Conservation (phyloP, 2,113 vertebrate species). For the Myrmophylax atrothorax region DNA sequence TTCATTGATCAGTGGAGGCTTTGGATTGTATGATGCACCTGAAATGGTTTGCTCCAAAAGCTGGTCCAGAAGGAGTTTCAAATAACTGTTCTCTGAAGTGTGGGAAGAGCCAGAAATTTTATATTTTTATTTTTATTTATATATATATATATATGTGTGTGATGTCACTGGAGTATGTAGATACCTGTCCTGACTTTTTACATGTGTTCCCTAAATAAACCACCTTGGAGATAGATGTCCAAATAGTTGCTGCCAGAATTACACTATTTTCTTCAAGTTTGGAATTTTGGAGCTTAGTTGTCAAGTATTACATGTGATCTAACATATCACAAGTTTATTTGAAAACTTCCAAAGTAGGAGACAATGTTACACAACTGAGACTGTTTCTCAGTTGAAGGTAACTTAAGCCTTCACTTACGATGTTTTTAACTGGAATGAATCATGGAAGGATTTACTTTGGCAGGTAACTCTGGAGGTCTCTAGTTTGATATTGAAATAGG, state of each 20-base stretch:
- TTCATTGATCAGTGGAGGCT: background rate
- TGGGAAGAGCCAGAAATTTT: background rate
- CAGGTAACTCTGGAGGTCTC: too few species aligned
- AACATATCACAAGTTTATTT: background rate
- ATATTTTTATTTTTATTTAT: fast-evolving
- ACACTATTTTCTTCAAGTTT: background rate
- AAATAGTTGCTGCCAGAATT: background rate
- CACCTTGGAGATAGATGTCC: fast-evolving
- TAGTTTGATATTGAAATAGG: too few species aligned
- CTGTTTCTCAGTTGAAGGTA: too few species aligned
- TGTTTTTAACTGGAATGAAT: too few species aligned
- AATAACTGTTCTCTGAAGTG: background rate
- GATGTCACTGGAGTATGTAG: background rate
- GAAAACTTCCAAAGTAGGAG: background rate
- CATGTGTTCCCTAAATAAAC: fast-evolving
- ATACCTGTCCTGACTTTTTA: background rate
- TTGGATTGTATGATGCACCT: background rate
- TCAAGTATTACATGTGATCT: background rate
- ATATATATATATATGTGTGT: background rate
- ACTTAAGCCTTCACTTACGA: too few species aligned
- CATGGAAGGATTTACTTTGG: too few species aligned
- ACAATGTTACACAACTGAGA: too few species aligned
- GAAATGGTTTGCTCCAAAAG: background rate
- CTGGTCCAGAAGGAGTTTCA: background rate
- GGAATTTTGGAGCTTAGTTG: background rate